Conservation (phyloP, 2,888 invertebrate species). For the Eupithecia pulchellata region DNA sequence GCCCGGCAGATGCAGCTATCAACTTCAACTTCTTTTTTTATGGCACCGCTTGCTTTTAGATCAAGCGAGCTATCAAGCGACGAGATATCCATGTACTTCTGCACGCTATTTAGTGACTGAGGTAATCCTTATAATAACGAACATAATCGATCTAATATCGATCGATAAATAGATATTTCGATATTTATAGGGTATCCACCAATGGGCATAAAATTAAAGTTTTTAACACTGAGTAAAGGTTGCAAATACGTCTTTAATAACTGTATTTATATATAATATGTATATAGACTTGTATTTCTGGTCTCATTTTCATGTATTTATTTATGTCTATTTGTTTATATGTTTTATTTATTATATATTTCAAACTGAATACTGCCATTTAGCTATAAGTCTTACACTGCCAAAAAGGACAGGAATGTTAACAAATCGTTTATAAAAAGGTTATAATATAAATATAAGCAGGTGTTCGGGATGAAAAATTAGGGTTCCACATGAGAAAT, state of each 20-base stretch:
- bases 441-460: neutral
- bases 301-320: conserved; percentile 25
- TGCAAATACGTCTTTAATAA: conserved; percentile 25
- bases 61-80: neutral
- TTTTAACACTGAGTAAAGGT: conserved; percentile 26
- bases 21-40: too few species aligned
- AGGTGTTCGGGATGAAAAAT: conserved; percentile 16
- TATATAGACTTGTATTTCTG: conserved; percentile 28
- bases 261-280: conserved; percentile 19
- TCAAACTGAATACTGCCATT: conserved; percentile 7
- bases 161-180: neutral
- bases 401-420: neutral
- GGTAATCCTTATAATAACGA: neutral
- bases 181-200: neutral
- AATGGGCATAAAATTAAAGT: neutral
- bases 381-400: conserved; percentile 6
- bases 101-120: neutral
- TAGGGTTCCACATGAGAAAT: conserved; percentile 26
- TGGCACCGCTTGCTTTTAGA: too few species aligned
- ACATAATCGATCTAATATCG: neutral
- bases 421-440: neutral
- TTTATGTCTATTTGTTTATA: conserved; percentile 8
- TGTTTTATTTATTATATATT: conserved; percentile 2
- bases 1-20: conserved; percentile 2
- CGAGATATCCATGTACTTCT: neutral